These are phyloP conservation scores for Helicoverpa armigera DNA, from an alignment of 1,140 invertebrate species.

Conservation along the genomic window DNA sequence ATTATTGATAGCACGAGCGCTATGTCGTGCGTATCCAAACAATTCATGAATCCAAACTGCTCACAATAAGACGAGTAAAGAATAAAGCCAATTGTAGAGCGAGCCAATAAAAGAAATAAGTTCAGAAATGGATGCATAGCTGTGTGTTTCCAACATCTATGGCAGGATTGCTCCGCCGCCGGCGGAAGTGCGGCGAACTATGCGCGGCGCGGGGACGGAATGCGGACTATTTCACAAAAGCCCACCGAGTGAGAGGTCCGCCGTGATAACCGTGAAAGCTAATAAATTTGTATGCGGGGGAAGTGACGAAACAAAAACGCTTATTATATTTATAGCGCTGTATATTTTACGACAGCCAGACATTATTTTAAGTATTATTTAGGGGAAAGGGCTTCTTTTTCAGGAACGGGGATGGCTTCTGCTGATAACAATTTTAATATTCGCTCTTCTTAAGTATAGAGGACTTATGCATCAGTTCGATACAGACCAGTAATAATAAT, in stretches of 20 bases:
- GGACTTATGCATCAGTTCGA: no score
- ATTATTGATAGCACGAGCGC: conserved; percentile 47
- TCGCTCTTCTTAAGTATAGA: background rate
- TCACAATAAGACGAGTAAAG: conserved; percentile 48
- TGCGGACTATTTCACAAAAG: conserved; percentile 79
- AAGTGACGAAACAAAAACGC: conserved; percentile 69
- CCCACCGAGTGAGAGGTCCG: conserved; percentile 73
- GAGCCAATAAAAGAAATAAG: conserved; percentile 54
- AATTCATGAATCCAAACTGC: conserved; percentile 45
- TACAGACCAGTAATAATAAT: no score
- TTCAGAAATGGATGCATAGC: conserved; percentile 60
- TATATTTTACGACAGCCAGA: conserved; percentile 4
- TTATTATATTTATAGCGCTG: conserved; percentile 52
- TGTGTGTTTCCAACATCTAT: conserved; percentile 67
- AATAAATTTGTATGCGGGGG: conserved; percentile 74
- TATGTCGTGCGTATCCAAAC: conserved; percentile 47
- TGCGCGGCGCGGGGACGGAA: conserved; percentile 68
- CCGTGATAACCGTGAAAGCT: conserved; percentile 75
- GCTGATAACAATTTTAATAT: background rate
- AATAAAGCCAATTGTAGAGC: conserved; percentile 50
- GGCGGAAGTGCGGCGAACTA: conserved; percentile 70
- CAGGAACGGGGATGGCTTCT: background rate
- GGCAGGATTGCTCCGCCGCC: conserved; percentile 62
- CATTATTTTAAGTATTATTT: conserved; percentile 13
- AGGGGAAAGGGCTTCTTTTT: conserved; percentile 11